Base-by-base conservation (phyloP, 2,797 vertebrate species). In the Falco novaeseelandiae region DNA sequence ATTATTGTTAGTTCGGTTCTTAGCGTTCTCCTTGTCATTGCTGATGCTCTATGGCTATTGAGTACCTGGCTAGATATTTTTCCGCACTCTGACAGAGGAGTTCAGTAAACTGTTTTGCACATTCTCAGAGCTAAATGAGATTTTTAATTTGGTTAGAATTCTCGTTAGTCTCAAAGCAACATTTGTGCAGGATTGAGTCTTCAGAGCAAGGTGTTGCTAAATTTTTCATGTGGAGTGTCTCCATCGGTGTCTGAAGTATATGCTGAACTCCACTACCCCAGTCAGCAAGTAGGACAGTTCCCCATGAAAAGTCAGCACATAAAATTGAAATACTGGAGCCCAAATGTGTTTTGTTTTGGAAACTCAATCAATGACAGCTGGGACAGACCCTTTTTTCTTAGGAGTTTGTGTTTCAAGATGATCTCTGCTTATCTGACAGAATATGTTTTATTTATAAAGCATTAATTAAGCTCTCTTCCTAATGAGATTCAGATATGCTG, bases 371-470 rank as follows among this genome's bases (percentile, higher is more conserved):
- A 5, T 14, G 10, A 7, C 55, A 69, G 55, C 34, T 62, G 32
- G 36, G 25, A 49, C 26, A 18, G 23, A 32, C 62, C 42, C 18
- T 40, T 32, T 40, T 65, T 49, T 40, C 42, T 7, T 36, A 18
- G 8, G 26, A 21, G 8, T 19, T 85, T 42, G 49, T 74, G 23
- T 42, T 36, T 67, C 32, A 38, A 36, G 36, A 63, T 57, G 49
- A 42, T 62, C 55, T 62, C 42, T 91, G 76, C 65, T 76, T 12
- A 42, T 49, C 70, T 40, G 52, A 81, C 29, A 61, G 70, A 89
- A 30, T 20, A 80, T 93, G 51, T 70, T 89, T 93, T 76, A 89
- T 89, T 90, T 86, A 87, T 83, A 48, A 85, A 93, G 59, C 52
- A 25, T 86, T 82, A 90, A 72, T 83, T 93, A 76, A 71, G 25